Evolutionary conservation across 2,888 invertebrate species (phyloP).

Genomic region (Sycophila texana): DNA sequence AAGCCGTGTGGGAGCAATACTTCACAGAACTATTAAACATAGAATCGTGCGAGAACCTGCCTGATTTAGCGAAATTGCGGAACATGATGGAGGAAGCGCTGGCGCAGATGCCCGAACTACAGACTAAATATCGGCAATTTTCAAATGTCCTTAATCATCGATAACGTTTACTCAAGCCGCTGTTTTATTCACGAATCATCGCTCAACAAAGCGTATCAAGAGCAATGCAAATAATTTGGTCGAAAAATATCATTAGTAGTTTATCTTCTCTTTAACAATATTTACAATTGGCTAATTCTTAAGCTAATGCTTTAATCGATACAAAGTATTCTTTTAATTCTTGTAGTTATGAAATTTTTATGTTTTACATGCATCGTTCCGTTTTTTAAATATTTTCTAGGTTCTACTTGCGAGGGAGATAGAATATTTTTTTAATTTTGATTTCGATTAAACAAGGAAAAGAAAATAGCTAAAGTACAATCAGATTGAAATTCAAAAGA

Average conservation of each 20-base stretch:
- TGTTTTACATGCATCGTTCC: neutral
- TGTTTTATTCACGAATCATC: slow-evolving; percentile 38
- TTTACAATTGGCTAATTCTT: slow-evolving; percentile 24
- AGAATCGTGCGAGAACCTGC: slow-evolving; percentile 85
- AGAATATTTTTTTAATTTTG: no score
- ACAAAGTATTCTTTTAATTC: neutral
- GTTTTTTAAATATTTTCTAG: neutral
- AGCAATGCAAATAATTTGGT: slow-evolving; percentile 33
- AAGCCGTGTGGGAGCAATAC: slow-evolving; percentile 86
- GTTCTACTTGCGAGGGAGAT: neutral
- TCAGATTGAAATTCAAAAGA: no score
- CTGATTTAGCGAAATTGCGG: slow-evolving; percentile 81
- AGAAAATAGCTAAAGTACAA: no score
- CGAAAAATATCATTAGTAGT: slow-evolving; percentile 11
- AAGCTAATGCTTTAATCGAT: slow-evolving; percentile 18
- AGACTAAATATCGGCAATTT: slow-evolving; percentile 68
- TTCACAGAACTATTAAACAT: slow-evolving; percentile 90
- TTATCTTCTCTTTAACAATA: slow-evolving; percentile 18
- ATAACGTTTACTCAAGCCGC: slow-evolving; percentile 69
- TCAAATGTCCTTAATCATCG: slow-evolving; percentile 73
- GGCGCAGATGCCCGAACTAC: slow-evolving; percentile 66
- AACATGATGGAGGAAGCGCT: slow-evolving; percentile 71
- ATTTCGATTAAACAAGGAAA: no score
- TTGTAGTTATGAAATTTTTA: slow-evolving; percentile 6
- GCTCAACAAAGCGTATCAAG: slow-evolving; percentile 37